phyloP scores from a whole-genome alignment of 64 coral and sea anemone species.

The Anthopleura sola region DNA sequence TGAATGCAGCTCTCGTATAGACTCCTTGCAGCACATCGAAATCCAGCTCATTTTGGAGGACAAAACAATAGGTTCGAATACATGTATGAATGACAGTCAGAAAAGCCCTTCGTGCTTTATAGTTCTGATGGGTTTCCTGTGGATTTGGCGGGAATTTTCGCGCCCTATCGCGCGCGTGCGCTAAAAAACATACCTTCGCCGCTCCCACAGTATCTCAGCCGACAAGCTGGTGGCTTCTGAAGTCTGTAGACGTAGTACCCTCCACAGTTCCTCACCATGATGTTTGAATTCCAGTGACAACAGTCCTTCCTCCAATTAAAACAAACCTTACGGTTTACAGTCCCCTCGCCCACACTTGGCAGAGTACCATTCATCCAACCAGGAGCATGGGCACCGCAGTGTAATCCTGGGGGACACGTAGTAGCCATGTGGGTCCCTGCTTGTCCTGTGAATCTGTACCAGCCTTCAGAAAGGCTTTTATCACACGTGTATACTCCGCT shows the following conservation, averaged over 20 bases:
- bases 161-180: neutral
- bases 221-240: neutral
- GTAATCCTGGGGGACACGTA: neutral
- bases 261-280: constrained; percentile 39
- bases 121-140: neutral
- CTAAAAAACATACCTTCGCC: neutral
- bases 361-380: constrained; percentile 45
- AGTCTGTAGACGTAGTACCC: constrained; percentile 44
- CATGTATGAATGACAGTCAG: too few relatives aligned
- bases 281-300: neutral
- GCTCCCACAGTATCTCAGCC: constrained; percentile 22
- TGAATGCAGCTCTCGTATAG: too few relatives aligned
- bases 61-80: too few relatives aligned
- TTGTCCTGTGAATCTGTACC: constrained; percentile 46
- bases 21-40: too few relatives aligned
- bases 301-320: constrained; percentile 25
- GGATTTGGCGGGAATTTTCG: neutral
- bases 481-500: neutral
- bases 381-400: constrained; percentile 36
- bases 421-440: constrained; percentile 48
- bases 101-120: too few relatives aligned
- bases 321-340: constrained; percentile 15
- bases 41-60: too few relatives aligned
- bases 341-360: constrained; percentile 21
- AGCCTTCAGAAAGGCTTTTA: constrained; percentile 2